Evolutionary conservation across 2,888 invertebrate species (phyloP).

Genomic region (Odontothrips loti): DNA sequence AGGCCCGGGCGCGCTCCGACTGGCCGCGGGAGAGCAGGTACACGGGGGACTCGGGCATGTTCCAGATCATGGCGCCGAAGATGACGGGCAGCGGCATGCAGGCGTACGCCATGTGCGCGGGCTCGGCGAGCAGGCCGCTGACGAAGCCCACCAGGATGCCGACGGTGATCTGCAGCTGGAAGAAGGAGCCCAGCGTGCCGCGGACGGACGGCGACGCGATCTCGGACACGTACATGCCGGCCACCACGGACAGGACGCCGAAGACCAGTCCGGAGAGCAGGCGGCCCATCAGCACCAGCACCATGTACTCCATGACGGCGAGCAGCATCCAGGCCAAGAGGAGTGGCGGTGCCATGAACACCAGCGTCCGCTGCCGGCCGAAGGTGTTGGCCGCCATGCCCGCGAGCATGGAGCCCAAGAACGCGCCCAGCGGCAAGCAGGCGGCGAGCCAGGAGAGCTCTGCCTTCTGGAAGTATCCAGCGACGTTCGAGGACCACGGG

Average conservation of each 20-base stretch:
- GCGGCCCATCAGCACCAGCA: conserved; percentile 62
- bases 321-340: conserved; percentile 60
- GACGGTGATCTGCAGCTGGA: conserved; percentile 67
- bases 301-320: conserved; percentile 63
- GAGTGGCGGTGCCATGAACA: conserved; percentile 56
- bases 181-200: conserved; percentile 77
- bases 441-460: conserved; percentile 65
- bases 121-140: conserved; percentile 65
- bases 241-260: conserved; percentile 74
- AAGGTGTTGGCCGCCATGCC: conserved; percentile 61
- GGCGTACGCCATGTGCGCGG: conserved; percentile 64
- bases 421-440: conserved; percentile 70
- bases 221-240: conserved; percentile 86
- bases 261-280: conserved; percentile 69
- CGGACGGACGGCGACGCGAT: conserved; percentile 76
- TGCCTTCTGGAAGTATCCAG: background rate
- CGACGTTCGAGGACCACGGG: conserved; percentile 77
- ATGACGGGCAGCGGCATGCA: conserved; percentile 62
- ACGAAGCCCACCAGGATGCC: conserved; percentile 76
- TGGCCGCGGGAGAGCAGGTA: conserved; percentile 58
- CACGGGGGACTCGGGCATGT: conserved; percentile 70
- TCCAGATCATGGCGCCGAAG: conserved; percentile 60
- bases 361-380: conserved; percentile 61
- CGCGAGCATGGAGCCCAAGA: conserved; percentile 56
- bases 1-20: conserved; percentile 56